Evolutionary conservation across 2,888 invertebrate species (phyloP).

Genomic region (Drosophila subsilvestris): DNA sequence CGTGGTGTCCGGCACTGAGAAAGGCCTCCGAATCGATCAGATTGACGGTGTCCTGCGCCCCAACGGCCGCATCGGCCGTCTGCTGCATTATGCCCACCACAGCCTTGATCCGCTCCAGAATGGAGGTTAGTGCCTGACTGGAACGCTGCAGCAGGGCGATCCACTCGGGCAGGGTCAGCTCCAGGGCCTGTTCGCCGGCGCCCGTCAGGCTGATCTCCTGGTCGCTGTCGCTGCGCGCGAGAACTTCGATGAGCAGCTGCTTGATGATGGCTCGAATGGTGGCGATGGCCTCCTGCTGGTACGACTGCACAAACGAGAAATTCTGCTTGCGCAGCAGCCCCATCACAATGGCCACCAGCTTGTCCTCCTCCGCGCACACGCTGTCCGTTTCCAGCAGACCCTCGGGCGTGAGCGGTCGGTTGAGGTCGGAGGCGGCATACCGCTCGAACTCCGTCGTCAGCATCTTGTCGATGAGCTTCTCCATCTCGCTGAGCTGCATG

Average conservation of each 20-base stretch:
- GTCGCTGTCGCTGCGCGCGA: slow-evolving; percentile 84
- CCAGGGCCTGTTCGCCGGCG: slow-evolving; percentile 84
- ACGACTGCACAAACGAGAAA: slow-evolving; percentile 93
- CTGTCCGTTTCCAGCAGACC: slow-evolving; percentile 83
- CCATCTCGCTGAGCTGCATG: slow-evolving; percentile 97
- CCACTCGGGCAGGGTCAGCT: slow-evolving; percentile 89
- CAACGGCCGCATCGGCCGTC: slow-evolving; percentile 85
- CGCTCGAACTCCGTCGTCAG: slow-evolving; percentile 96
- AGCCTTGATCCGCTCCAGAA: slow-evolving; percentile 90
- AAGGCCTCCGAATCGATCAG: slow-evolving; percentile 88
- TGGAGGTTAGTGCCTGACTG: slow-evolving; percentile 87
- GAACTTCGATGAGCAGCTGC: slow-evolving; percentile 93
- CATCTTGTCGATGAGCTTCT: slow-evolving; percentile 98
- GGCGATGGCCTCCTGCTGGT: slow-evolving; percentile 94
- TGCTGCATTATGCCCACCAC: slow-evolving; percentile 91
- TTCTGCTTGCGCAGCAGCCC: slow-evolving; percentile 95
- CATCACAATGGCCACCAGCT: slow-evolving; percentile 93
- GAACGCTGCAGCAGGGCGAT: slow-evolving; percentile 88
- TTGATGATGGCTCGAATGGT: slow-evolving; percentile 95
- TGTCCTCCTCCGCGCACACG: slow-evolving; percentile 87
- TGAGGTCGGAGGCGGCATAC: slow-evolving; percentile 95
- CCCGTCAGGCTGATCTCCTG: slow-evolving; percentile 86
- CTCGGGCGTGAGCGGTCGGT: slow-evolving; percentile 88
- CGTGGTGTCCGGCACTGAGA: slow-evolving; percentile 89
- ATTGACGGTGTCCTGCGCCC: slow-evolving; percentile 83